Percentiles rank a stretch among this genome's conserved stretches.
Evolutionary conservation across 2,797 vertebrate species (phyloP).

Genomic region (Parauchenoglanis ngamensis): DNA sequence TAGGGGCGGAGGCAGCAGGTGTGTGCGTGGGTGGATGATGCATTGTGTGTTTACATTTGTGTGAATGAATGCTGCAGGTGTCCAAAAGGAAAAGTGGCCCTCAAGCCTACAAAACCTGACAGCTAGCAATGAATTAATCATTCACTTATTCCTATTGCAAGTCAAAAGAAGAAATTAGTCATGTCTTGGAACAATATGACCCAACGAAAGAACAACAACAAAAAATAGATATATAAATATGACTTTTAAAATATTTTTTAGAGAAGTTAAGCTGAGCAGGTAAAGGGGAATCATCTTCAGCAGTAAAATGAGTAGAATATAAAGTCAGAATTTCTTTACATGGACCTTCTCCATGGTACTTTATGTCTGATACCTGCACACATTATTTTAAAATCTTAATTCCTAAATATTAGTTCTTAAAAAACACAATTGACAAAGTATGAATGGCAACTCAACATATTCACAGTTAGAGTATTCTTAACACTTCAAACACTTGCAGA

Average conservation of each 20-base stretch:
- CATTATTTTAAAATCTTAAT: not conserved
- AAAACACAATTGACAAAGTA: not conserved
- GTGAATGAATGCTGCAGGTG: slow-evolving; percentile 1
- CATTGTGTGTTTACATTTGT: not conserved
- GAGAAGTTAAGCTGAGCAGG: no score
- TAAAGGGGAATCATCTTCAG: not conserved
- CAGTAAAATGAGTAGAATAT: not conserved
- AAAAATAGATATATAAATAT: not conserved
- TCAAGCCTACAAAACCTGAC: not conserved
- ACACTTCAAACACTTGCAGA: not conserved
- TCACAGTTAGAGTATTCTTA: not conserved
- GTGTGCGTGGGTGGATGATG: not conserved
- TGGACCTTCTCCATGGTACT: no score
- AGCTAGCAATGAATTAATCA: not conserved
- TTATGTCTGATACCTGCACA: no score
- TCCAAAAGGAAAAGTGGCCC: not conserved
- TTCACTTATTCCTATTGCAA: not conserved
- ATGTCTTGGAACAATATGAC: not conserved
- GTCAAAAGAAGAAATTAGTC: not conserved
- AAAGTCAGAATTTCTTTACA: not conserved
- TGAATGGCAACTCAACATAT: not conserved
- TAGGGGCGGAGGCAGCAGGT: not conserved
- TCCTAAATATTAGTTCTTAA: not conserved
- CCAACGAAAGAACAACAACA: not conserved
- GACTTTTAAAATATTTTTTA: no score